phyloP scores from a whole-genome alignment of 2,888 invertebrate species.

The Scaptomyza reducta region DNA sequence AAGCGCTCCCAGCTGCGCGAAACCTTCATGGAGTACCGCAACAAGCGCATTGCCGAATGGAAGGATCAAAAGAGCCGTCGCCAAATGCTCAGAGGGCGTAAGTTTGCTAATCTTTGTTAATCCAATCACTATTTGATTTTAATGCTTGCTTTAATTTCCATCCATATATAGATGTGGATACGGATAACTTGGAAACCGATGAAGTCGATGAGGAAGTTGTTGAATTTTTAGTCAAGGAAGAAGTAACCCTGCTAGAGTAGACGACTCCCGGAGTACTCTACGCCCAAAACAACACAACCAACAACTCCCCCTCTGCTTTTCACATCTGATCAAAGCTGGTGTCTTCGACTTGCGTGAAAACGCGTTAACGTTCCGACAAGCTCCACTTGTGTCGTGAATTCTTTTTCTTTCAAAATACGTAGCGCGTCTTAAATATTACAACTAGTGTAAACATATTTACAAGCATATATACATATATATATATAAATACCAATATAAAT shows the following conservation, averaged over 20 bases:
- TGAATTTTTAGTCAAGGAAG: conserved; percentile 99
- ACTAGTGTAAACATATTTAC: conserved; percentile 34
- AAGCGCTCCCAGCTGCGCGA: conserved; percentile 95
- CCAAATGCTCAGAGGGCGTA: conserved; percentile 94
- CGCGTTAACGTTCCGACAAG: conserved; percentile 33
- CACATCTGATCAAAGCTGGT: conserved; percentile 54
- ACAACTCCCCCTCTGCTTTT: conserved; percentile 2
- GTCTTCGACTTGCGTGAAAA: conserved; percentile 38
- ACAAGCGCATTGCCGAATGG: conserved; percentile 90
- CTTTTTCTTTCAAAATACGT: conserved; percentile 24
- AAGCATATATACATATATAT: conserved; percentile 14
- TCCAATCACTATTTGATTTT: neutral
- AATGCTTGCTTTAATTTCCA: conserved; percentile 38
- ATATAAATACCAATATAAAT: conserved; percentile 29
- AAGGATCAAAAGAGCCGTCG: conserved; percentile 91
- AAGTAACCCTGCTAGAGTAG: conserved; percentile 92
- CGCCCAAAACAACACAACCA: conserved; percentile 5
- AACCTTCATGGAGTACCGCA: conserved; percentile 92
- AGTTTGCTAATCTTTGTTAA: conserved; percentile 82
- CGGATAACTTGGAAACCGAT: conserved; percentile 95
- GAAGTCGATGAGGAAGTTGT: conserved; percentile 97
- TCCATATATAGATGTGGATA: conserved; percentile 92
- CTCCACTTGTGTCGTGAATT: conserved; percentile 15
- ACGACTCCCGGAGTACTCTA: conserved; percentile 60
- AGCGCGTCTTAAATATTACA: conserved; percentile 38